Evolutionary conservation across 2,797 vertebrate species (phyloP).

Genomic region (Tympanoctomys barrerae): DNA sequence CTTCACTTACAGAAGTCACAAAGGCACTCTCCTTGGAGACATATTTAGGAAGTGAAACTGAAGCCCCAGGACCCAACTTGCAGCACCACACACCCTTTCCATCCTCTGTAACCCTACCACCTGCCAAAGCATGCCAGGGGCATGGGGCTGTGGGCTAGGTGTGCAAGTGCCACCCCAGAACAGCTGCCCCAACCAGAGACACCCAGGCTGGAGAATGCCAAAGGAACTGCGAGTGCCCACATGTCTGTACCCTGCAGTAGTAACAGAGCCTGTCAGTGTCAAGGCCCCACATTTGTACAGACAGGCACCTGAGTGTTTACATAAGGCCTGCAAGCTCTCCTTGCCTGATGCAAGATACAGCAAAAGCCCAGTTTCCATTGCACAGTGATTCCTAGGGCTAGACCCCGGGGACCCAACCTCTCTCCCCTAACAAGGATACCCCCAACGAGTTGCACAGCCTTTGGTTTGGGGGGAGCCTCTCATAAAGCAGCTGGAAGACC

Average conservation of each 20-base stretch:
- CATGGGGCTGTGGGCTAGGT: background rate
- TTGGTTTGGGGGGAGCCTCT: background rate
- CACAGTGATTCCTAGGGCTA: constrained; percentile 28
- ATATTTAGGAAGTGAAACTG: background rate
- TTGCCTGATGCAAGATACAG: constrained; percentile 14
- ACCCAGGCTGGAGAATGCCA: background rate
- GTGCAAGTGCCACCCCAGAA: background rate
- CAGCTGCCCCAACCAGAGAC: background rate
- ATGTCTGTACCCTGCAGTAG: background rate
- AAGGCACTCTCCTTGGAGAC: background rate
- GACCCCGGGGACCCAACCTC: background rate
- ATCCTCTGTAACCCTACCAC: background rate
- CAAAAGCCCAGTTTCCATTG: constrained; percentile 41
- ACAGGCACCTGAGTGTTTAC: constrained; percentile 58
- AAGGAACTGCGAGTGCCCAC: constrained; percentile 35
- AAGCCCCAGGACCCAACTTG: background rate
- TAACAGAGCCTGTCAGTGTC: background rate
- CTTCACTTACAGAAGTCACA: background rate
- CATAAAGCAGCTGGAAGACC: constrained; percentile 4
- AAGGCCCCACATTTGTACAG: constrained; percentile 58
- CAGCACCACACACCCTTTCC: background rate
- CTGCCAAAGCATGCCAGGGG: background rate
- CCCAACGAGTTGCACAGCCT: background rate
- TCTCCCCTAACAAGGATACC: background rate
- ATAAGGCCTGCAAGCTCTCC: constrained; percentile 23